Base-by-base conservation (phyloP, 2,888 invertebrate genomes). In the Caenorhabditis afra region DNA sequence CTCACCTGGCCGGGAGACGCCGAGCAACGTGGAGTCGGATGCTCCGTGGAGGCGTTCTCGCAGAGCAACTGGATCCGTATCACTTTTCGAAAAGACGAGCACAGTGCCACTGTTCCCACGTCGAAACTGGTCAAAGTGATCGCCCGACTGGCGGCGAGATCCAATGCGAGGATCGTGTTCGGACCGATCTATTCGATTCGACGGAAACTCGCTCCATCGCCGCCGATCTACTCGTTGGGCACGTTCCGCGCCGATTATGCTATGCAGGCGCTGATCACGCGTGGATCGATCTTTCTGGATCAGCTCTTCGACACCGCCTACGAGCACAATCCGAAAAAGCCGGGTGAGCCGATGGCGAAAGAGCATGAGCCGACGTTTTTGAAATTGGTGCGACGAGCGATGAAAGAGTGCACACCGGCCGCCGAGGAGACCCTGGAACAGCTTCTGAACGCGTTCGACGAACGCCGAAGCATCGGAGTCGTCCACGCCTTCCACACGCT, bases 401-500 rank as follows among this genome's bases (percentile, higher is more conserved):
- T 81, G 67, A 55, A 80, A 75, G 84, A 86, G 61, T 81, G 84
- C 57, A 44, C 49, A 14, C 66, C 67, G 14, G 87, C 87, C 3
- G 78, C 79, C 37, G 87, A 87, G 65, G 82, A 85, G 44, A 76
- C 85, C 8, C 64, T 87, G 29, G 87, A 87, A 39, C 76, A 83
- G 39, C 67, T 87, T 41, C 73, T 87, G 37, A 73, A 77, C 18
- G 82, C 84, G 10, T 62, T 85, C 35, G 88, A 86, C 57, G 87
- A 87, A 47, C 71, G 81, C 16, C 77, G 86, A 39, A 58, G 68
- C 22, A 62, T 85, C 20, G 79, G 74, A 53, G 18, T 87, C 0
- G n/a, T 76, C 11, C 61, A 50, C 29, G 81, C 84, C 3, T 86
- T 86, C 66, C 37, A 71, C 10, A 44, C 65, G 11, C 61, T 85